A percentile compares a stretch with the other conserved stretches of the same genome.
Conservation (phyloP, 2,113 vertebrate species). For the Aythya baeri region DNA sequence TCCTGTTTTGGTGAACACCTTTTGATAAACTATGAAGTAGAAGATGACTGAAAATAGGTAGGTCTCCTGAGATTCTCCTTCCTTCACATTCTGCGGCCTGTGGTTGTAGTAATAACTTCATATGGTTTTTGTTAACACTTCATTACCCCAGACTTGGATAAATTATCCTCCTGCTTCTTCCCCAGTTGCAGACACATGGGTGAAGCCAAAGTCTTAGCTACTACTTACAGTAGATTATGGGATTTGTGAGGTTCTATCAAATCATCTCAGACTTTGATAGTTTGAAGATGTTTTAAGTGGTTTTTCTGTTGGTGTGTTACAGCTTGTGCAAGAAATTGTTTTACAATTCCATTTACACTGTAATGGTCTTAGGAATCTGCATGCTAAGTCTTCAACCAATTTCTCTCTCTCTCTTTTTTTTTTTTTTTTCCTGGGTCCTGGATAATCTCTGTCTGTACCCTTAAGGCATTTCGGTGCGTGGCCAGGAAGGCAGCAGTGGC, state of each 20-base stretch:
- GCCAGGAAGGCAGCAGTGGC: not conserved
- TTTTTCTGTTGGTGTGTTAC: slow-evolving; percentile 17
- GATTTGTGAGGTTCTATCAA: slow-evolving; percentile 81
- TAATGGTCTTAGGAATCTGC: slow-evolving; percentile 48
- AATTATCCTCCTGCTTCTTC: slow-evolving; percentile 79
- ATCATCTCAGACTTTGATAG: slow-evolving; percentile 78
- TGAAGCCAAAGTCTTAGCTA: slow-evolving; percentile 74
- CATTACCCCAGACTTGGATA: slow-evolving; percentile 83
- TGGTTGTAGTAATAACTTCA: slow-evolving; percentile 82
- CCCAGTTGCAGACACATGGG: slow-evolving; percentile 70
- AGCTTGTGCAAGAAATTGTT: slow-evolving; percentile 56
- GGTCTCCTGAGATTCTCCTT: slow-evolving; percentile 69
- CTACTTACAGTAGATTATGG: slow-evolving; percentile 77
- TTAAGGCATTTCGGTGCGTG: not conserved
- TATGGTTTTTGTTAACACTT: slow-evolving; percentile 86
- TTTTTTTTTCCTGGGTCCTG: not conserved
- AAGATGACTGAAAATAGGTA: slow-evolving; percentile 69
- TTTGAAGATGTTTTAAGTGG: slow-evolving; percentile 73
- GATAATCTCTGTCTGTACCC: not conserved
- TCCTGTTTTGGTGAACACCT: slow-evolving; percentile 72
- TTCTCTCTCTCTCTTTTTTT: not conserved
- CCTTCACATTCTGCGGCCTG: slow-evolving; percentile 75
- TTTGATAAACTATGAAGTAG: slow-evolving; percentile 65
- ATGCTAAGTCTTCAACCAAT: slow-evolving; percentile 39
- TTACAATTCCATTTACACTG: slow-evolving; percentile 69